Base-by-base conservation (phyloP, 2,113 vertebrate genomes). In the Ammodytes dubius region DNA sequence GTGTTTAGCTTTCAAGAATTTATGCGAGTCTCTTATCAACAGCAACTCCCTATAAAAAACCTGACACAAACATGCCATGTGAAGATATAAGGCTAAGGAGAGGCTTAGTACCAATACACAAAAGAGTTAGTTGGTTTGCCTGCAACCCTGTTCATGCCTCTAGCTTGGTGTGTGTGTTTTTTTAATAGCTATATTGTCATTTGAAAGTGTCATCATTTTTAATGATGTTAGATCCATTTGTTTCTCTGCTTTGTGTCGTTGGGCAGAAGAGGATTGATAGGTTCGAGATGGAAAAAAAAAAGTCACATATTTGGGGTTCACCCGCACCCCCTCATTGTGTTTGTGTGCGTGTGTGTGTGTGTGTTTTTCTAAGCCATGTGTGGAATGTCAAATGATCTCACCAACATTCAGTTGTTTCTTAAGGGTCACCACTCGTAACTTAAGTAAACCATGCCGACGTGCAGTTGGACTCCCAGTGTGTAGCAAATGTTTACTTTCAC, bases 191-290 rank as follows among this genome's bases (percentile, higher is more conserved):
- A 27, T 27, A 27, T 27, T 27, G 27, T 27, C n/a, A n/a, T n/a
- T n/a, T n/a, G n/a, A n/a, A n/a, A n/a, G n/a, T n/a, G n/a, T n/a
- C 27, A 27, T 27, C 1, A 27, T 27, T 27, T 27, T 27, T 27
- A 27, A 27, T 27, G 27, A 27, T 27, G 6, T 27, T 46, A 6
- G 37, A 27, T 64, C 4, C 12, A 65, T 2, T 2, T 54, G 46
- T 77, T 54, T 75, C 27, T 46, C 42, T 74, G 60, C 15, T 58
- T 60, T 70, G 13, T 81, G 13, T 75, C 43, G 64, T 17, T 19
- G 1, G 2, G n/a, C 64, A 58, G 11, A 45, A 54, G 7, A 78
- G 42, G 35, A 74, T 50, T 61, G 45, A 70, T 37, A 2, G 59
- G 42, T 60, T 60, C 37, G 5, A 75, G 47, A 49, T 59, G 7